Percentiles rank a stretch among this genome's conserved stretches.
Conservation (phyloP, 2,797 vertebrate genomes). For the Taeniopygia guttata region DNA sequence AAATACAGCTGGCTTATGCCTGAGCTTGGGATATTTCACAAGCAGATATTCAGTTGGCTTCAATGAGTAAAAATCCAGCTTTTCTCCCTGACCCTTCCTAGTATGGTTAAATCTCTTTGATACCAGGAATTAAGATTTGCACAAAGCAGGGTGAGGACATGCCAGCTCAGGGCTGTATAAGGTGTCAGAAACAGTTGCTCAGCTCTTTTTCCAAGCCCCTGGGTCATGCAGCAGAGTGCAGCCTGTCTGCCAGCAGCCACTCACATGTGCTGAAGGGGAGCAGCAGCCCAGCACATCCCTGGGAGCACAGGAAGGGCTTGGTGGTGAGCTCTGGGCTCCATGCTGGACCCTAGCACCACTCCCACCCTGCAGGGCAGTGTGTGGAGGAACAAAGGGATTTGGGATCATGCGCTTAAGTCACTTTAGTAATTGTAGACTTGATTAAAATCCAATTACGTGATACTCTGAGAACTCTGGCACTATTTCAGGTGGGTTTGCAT, state of each 20-base stretch:
- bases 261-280: not conserved
- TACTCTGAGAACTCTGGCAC: not conserved
- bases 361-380: not conserved
- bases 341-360: not conserved
- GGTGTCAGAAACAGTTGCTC: not conserved
- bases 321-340: not conserved
- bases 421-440: constrained; percentile 30
- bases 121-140: not conserved
- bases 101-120: not conserved
- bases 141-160: not conserved
- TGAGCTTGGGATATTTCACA: not conserved
- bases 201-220: not conserved
- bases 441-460: constrained; percentile 29
- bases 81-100: not conserved
- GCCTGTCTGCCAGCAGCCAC: not conserved
- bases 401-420: constrained; percentile 49
- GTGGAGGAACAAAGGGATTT: constrained; percentile 35
- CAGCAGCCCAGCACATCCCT: not conserved
- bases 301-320: not conserved
- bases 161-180: not conserved
- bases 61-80: not conserved
- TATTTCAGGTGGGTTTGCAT: not conserved
- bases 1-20: not conserved
- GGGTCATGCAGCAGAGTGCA: not conserved
- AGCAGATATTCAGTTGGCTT: not conserved